Percentiles rank a stretch among this genome's conserved stretches.
These are phyloP conservation scores for Centropus bengalensis DNA, from an alignment of 2,113 vertebrate species.

Conservation along the genomic window DNA sequence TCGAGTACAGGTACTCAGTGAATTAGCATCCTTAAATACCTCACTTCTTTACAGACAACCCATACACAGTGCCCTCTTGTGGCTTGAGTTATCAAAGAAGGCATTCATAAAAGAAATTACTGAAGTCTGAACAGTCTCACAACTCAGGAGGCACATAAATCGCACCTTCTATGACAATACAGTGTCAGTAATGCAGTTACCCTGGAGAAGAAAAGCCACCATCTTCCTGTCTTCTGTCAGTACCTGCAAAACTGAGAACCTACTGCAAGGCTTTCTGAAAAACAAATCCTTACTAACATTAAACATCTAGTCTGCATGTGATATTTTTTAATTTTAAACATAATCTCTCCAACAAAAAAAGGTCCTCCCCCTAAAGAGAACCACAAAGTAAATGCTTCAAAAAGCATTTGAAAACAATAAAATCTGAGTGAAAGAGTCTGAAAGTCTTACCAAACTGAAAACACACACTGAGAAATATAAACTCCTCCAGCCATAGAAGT, in stretches of 20 bases:
- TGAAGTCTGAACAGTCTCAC: not conserved
- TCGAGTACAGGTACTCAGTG: not conserved
- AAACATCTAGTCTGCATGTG: not conserved
- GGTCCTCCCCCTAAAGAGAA: not conserved
- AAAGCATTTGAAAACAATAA: not conserved
- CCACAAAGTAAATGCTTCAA: not conserved
- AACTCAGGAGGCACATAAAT: not conserved
- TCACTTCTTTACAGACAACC: not conserved
- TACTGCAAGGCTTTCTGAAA: not conserved
- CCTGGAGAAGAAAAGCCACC: not conserved
- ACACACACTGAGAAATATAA: not conserved
- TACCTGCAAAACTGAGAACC: not conserved
- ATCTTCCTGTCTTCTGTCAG: not conserved
- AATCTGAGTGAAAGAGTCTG: not conserved
- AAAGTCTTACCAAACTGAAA: not conserved
- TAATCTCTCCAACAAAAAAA: not conserved
- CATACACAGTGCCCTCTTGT: constrained; percentile 47
- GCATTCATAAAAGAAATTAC: not conserved
- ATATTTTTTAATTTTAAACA: not conserved
- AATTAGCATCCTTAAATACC: not conserved
- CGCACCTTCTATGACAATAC: not conserved
- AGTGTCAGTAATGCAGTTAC: not conserved
- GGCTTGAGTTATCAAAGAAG: not conserved
- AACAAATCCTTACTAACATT: not conserved
- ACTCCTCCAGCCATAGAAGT: not conserved